Conservation (phyloP, 2,797 vertebrate species). For the Cichlasoma orientale region DNA sequence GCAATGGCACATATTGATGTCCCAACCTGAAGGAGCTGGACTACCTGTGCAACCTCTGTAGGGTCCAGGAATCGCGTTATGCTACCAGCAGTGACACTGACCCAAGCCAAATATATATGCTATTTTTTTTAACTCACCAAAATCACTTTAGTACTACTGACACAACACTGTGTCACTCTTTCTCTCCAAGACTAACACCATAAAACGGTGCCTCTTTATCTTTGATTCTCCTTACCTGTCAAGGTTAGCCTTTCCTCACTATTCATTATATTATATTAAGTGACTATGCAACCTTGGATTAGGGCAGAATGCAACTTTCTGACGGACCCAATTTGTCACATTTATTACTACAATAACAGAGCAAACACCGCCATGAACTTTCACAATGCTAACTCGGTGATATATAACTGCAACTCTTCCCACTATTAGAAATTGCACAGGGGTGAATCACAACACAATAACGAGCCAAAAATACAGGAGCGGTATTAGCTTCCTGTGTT, state of each 20-base stretch:
- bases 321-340: slow-evolving; percentile 49
- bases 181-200: slow-evolving; percentile 11
- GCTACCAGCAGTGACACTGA: too few relatives aligned
- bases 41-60: too few relatives aligned
- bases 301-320: slow-evolving; percentile 44
- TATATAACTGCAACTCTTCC: slow-evolving; percentile 35
- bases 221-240: slow-evolving; percentile 39
- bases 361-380: slow-evolving; percentile 65
- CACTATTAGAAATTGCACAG: slow-evolving; percentile 6
- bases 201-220: slow-evolving; percentile 23
- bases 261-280: slow-evolving; percentile 61
- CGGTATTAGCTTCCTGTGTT: neutral
- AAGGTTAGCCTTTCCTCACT: slow-evolving; percentile 56
- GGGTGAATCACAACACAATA: slow-evolving; percentile 13
- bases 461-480: slow-evolving; percentile 6
- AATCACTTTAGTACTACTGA: neutral
- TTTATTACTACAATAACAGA: slow-evolving; percentile 62
- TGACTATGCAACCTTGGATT: slow-evolving; percentile 66
- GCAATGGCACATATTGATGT: too few relatives aligned
- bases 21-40: too few relatives aligned
- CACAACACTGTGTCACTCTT: neutral
- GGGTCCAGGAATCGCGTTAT: too few relatives aligned
- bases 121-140: neutral
- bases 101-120: too few relatives aligned
- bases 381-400: slow-evolving; percentile 54